phyloP scores from a whole-genome alignment of 2,113 vertebrate species.

The Pungitius pungitius region DNA sequence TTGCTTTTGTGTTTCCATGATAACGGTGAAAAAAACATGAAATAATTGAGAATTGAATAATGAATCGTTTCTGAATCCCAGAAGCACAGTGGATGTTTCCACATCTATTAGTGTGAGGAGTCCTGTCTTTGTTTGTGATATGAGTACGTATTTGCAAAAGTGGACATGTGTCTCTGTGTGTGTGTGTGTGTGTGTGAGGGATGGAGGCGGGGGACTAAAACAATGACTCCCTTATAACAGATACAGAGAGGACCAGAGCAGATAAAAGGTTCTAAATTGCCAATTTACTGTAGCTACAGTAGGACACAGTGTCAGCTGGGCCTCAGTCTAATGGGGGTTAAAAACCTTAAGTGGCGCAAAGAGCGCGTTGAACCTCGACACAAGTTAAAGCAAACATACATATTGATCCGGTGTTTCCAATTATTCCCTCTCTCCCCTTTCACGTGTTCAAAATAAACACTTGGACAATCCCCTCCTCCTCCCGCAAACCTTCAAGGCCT shows the following conservation, averaged over 20 bases:
- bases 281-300: conserved; percentile 71
- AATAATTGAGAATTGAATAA: background rate
- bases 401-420: conserved; percentile 63
- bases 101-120: background rate
- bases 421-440: conserved; percentile 46
- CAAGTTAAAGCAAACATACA: conserved; percentile 57
- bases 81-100: background rate
- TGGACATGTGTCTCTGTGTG: conserved; percentile 7
- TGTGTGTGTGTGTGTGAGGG: conserved; percentile 4
- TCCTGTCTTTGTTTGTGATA: background rate
- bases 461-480: background rate
- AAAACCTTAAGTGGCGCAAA: conserved; percentile 61
- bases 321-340: conserved; percentile 69
- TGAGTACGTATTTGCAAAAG: background rate
- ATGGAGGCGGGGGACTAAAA: conserved; percentile 29
- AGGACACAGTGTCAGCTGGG: conserved; percentile 48
- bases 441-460: conserved; percentile 52
- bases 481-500: conserved; percentile 44
- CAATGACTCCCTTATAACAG: conserved; percentile 56
- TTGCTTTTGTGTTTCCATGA: background rate
- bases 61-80: background rate
- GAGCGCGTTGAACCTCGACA: conserved; percentile 42
- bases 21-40: background rate
- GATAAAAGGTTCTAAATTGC: conserved; percentile 72
- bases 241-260: conserved; percentile 64